Base-by-base conservation (phyloP, 2,797 vertebrate genomes). In the Falco naumanni region DNA sequence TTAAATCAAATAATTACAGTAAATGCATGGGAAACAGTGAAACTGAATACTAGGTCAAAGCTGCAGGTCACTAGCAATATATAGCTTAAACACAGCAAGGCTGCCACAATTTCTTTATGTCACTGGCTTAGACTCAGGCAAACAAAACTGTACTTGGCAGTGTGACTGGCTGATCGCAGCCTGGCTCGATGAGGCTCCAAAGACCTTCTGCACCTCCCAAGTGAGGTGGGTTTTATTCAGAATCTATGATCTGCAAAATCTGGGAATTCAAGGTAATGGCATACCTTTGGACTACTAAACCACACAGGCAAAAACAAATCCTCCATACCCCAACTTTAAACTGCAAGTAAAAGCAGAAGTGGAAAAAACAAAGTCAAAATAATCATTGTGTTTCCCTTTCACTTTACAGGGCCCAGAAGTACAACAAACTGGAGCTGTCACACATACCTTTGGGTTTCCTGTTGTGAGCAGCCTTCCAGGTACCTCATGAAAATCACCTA, bases 1-100 rank as follows among this genome's bases (percentile, higher is more conserved):
- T 90, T 56, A 94, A 95, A 97, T 94, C 70, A 94, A 95, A 94
- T 95, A 93, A 95, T 95, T 96, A 95, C 78, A 93, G 87, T 96
- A 97, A 96, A 94, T 93, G 94, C 91, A 96, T 90, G 96, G 93
- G 91, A 97, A 96, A 96, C 53, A 48, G 70, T 48, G 93, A 87
- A 95, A 96, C 80, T 56, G 57, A 95, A 90, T 74, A 90, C 64
- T 68, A 80, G 95, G 94, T 96, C 91, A 96, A 82, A 94, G 70
- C 87, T 88, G 91, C 37, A 95, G 95, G 95, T 95, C 92, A 90
- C 37, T 19, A 87, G 89, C 89, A 96, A 93, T 87, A 86, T 66
- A 91, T 13, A 90, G 93, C 81, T 94, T 77, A 84, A 93, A 94
- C 48, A 81, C 51, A 94, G 83, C 60, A 93, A 91, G 87, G 72